phyloP scores from a whole-genome alignment of 2,113 vertebrate genomes.

The Otocyon megalotis region DNA sequence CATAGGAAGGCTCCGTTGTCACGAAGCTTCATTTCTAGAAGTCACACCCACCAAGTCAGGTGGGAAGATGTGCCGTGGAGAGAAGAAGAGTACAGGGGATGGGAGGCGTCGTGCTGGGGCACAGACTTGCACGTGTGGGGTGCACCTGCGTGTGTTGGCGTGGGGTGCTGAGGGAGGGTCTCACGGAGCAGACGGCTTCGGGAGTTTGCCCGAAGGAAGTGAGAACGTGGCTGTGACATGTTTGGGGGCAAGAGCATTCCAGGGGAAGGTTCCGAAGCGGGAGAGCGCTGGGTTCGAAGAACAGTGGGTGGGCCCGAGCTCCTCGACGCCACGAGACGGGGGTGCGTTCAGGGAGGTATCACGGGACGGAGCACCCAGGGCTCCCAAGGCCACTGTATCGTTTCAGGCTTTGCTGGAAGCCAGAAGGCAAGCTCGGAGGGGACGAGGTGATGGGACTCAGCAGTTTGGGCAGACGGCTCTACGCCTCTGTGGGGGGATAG shows the following conservation, averaged over 20 bases:
- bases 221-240: neutral
- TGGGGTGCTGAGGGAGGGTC: neutral
- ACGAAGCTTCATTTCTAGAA: neutral
- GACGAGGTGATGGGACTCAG: accelerated
- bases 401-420: neutral
- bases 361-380: no score
- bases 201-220: neutral
- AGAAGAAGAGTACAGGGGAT: neutral
- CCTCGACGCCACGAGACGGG: neutral
- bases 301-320: accelerated
- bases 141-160: neutral
- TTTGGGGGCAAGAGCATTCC: neutral
- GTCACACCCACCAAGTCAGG: neutral
- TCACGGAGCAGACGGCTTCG: neutral
- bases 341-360: neutral
- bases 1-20: neutral
- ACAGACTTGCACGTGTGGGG: neutral
- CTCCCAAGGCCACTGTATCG: neutral
- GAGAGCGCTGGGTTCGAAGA: no score
- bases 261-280: neutral
- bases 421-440: neutral
- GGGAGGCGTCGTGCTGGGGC: neutral
- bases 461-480: neutral
- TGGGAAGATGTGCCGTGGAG: neutral
- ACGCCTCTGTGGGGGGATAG: accelerated